phyloP scores from a whole-genome alignment of 2,797 vertebrate species.

The Pseudomugil gertrudae region DNA sequence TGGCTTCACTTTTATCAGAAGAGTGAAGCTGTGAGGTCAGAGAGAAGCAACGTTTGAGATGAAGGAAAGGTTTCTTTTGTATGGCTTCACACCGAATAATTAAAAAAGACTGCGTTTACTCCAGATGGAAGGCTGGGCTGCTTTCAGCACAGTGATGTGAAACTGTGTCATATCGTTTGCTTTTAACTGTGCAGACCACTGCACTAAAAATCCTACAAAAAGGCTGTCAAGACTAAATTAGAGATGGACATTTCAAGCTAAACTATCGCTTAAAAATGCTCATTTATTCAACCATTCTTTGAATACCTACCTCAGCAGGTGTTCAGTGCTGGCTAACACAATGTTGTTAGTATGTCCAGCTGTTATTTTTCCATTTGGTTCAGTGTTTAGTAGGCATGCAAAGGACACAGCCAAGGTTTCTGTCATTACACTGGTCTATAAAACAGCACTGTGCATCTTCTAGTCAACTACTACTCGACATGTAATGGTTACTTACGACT shows the following conservation, averaged over 20 bases:
- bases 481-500: background rate
- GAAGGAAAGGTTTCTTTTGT: constrained; percentile 1
- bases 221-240: background rate
- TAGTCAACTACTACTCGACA: background rate
- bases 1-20: background rate
- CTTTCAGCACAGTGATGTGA: background rate
- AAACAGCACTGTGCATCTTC: too few relatives aligned
- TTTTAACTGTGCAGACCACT: background rate
- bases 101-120: background rate
- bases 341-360: background rate
- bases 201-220: background rate
- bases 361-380: background rate
- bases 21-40: background rate
- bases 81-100: background rate
- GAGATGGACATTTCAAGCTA: background rate
- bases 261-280: background rate
- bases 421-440: background rate
- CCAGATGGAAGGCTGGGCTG: background rate
- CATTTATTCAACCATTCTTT: background rate
- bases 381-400: background rate
- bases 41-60: background rate
- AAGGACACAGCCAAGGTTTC: background rate
- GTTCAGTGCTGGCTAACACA: background rate
- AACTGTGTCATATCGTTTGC: too few relatives aligned
- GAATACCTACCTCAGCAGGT: background rate